Percentiles rank a stretch among this genome's conserved stretches.
phyloP scores from a whole-genome alignment of 2,113 vertebrate genomes.

The Syrmaticus mikado region DNA sequence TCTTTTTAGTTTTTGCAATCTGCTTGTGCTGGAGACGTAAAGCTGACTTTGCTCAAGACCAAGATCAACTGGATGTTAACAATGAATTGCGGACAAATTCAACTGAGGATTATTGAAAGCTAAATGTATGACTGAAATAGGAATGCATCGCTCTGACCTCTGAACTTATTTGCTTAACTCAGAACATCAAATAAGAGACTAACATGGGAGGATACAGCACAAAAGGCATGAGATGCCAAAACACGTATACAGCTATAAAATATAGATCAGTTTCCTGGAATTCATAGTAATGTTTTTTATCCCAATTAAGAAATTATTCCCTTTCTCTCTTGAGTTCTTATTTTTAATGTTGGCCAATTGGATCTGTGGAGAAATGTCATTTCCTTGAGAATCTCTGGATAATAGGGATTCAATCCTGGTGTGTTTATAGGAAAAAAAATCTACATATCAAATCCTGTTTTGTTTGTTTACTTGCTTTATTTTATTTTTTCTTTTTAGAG shows the following conservation, averaged over 20 bases:
- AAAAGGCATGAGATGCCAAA: not conserved
- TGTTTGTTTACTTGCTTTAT: not conserved
- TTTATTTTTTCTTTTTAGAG: not conserved
- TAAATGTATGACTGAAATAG: constrained; percentile 21
- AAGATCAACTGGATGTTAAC: not conserved
- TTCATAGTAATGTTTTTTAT: not conserved
- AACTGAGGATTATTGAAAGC: not conserved
- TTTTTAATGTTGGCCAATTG: not conserved
- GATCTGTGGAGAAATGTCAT: not conserved
- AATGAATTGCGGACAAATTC: not conserved
- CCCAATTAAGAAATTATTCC: not conserved
- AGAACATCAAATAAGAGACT: constrained; percentile 2
- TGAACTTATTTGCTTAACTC: not conserved
- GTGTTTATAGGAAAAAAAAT: not conserved
- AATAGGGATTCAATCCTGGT: not conserved
- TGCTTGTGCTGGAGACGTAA: not conserved
- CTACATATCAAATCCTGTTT: not conserved
- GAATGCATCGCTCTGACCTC: not conserved
- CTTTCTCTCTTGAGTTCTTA: not conserved
- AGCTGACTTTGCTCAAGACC: not conserved
- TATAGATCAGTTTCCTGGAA: not conserved
- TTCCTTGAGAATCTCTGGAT: not conserved
- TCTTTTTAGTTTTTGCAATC: not conserved
- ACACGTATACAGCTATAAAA: not conserved
- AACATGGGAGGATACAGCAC: not conserved